Evolutionary conservation across 2,888 invertebrate genomes (phyloP), one percentile per base, ranked within the genome.

Genomic region (Nudaria mundana): DNA sequence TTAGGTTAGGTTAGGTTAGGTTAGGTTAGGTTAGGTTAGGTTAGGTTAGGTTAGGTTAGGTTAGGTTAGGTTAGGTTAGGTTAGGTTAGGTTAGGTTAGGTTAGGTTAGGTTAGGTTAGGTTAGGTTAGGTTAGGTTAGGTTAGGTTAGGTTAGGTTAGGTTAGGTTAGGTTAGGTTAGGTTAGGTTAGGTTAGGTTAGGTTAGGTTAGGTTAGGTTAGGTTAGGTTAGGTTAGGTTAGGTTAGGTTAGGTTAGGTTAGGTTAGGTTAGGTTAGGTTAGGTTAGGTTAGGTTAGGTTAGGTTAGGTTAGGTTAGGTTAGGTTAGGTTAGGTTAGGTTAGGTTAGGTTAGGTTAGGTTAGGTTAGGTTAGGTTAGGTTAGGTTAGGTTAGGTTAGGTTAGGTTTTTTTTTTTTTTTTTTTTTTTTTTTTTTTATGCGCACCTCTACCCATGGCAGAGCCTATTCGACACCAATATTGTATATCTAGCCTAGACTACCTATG

Each of bases 1-100:
- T 36, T 37, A 37, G 37, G 41, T 31, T 32, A 32, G 37, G 41
- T 37, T 32, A 42, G 41, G 41, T 42, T 37, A 37, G 36, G 36
- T 31, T 37, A 32, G 36, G 41, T 37, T 32, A 32, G 37, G 37
- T 37, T 31, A 36, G 41, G 41, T 31, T 41, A 34, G 41, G 37
- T 33, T 33, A 41, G 37, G 37, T 24, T 24, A 24, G 24, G 24
- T 24, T 24, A 24, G 24, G 24, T 24, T 24, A 24, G 24, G 24
- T 24, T 24, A 24, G 24, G 24, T 24, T 24, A 24, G 24, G 24
- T 24, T 24, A 24, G 24, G 24, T 24, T 24, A 24, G 24, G 24
- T 24, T 24, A 24, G 24, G 24, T 24, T 24, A 24, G 24, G 24
- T 24, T 24, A 24, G 24, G 24, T 24, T 24, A 24, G 24, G 24